A percentile compares a stretch with the other conserved stretches of the same genome.
phyloP scores from a whole-genome alignment of 1,140 invertebrate genomes.

The Drosophila pandora region DNA sequence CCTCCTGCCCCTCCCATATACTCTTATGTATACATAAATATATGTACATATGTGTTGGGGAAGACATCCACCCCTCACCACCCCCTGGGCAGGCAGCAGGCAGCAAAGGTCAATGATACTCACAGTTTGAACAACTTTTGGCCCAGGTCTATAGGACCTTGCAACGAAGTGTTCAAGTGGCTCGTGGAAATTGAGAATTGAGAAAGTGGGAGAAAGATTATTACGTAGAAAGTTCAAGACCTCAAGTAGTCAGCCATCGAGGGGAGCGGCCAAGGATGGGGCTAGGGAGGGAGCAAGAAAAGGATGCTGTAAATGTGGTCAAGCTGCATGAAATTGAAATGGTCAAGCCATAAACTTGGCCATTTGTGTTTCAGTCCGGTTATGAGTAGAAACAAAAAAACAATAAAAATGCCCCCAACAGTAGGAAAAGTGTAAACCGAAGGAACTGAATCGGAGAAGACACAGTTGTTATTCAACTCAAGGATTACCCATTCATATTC shows the following conservation, averaged over 20 bases:
- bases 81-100: neutral
- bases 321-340: constrained; percentile 81
- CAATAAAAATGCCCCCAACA: constrained; percentile 30
- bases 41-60: neutral
- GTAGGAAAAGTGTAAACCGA: constrained; percentile 12
- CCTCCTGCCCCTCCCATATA: neutral
- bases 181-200: constrained; percentile 66
- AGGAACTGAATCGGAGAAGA: neutral
- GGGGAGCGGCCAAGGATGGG: no score
- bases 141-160: constrained; percentile 1
- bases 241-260: constrained; percentile 36
- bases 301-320: constrained; percentile 65
- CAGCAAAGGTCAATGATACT: constrained; percentile 76
- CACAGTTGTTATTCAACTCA: neutral
- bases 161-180: constrained; percentile 65
- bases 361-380: constrained; percentile 65
- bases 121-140: constrained; percentile 68
- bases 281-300: neutral
- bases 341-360: constrained; percentile 74
- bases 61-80: neutral
- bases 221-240: constrained; percentile 42
- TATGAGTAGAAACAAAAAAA: constrained; percentile 61
- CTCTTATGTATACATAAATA: neutral
- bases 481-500: neutral
- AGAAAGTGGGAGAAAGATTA: constrained; percentile 46